Base-by-base conservation (phyloP, 2,797 vertebrate genomes). In the Pygocentrus nattereri region DNA sequence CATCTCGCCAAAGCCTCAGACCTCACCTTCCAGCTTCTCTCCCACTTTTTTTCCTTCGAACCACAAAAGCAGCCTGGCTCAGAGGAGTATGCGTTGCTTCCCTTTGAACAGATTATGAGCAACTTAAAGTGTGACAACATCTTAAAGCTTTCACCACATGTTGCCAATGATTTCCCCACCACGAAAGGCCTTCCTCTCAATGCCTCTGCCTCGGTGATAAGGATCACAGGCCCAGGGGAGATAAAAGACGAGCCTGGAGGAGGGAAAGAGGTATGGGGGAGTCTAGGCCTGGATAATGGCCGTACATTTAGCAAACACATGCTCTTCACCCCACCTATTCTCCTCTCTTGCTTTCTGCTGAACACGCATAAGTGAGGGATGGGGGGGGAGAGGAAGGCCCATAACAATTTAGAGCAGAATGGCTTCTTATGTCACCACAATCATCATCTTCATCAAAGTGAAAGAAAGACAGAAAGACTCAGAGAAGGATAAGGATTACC, bases 41-140 rank as follows among this genome's bases (percentile, higher is more conserved):
- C 84, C 79, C 62, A 18, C 5, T 34, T 88, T 87, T 76, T 85
- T 76, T 81, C 77, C 65, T 41, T 44, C 65, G 52, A 49, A 79
- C 47, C 52, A 41, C 50, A 88, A 89, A 90, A 89, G 87, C 88
- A 91, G 89, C 90, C 82, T 77, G 88, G 88, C 90, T 93, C 91
- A 80, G 89, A 92, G 89, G 91, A 94, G 91, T 90, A 91, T 90
- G 90, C 88, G 72, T 62, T 83, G 88, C 85, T 89, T 93, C 90
- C 89, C 94, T 96, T 95, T 96, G 94, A 96, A 94, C 92, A 94
- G 95, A 95, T 96, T 96, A 94, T 86, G 85, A 91, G 91, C 94
- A 94, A 95, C 89, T 95, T 95, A 95, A 96, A 97, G 95, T 96
- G 94, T 95, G 95, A 96, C 96, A 96, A 95, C 95, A 93, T 95